Base-by-base conservation (phyloP, 1,140 invertebrate species). In the Aphaenogaster rudis region DNA sequence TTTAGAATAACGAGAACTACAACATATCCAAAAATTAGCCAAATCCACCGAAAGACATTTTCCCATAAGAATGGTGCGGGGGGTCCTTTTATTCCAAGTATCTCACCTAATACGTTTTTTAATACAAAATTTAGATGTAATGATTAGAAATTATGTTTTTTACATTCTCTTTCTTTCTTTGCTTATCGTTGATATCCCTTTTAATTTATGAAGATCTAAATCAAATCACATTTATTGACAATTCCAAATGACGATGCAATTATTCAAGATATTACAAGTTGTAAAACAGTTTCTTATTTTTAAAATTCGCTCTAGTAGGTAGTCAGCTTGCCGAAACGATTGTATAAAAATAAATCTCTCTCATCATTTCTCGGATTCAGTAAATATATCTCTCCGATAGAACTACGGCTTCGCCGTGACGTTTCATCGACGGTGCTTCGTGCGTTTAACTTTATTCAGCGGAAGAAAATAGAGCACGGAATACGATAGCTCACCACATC, bases 401-500 rank as follows among this genome's bases (percentile, higher is more conserved):
- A 64, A 48, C 21, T 4, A 36, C 15, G 17, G 28, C 54, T 21
- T 57, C 71, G 39, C 21, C 28, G 3, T 50, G 42, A 66, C 45
- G 77, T 66, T 78, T 39, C 5, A 17, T 52, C 77, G 76, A 63
- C 17, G 61, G 17, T 67, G 61, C 36, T n/a, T 42, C 33, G 42
- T 54, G 21, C 45, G 78, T 74, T 84, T 78, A 80, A 72, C 86
- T 90, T 90, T 84, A 82, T 78, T 89, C 64, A 28, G 52, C 52
- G 71, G 61, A 59, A 63, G 77, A 78, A 89, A 88, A 71, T 66
- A 50, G 77, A 85, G 45, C 63, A 21, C 71, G 88, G 86, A 78
- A 90, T 87, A 72, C 88, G 88, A 90, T 89, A 87, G 79, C 78
- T 87, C 64, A 85, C 80, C 69, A 74, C 78, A 89, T 87, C 77